A percentile compares a stretch with the other conserved stretches of the same genome.
Conservation (phyloP, 2,113 vertebrate genomes). For the Rhynchomys soricoides region DNA sequence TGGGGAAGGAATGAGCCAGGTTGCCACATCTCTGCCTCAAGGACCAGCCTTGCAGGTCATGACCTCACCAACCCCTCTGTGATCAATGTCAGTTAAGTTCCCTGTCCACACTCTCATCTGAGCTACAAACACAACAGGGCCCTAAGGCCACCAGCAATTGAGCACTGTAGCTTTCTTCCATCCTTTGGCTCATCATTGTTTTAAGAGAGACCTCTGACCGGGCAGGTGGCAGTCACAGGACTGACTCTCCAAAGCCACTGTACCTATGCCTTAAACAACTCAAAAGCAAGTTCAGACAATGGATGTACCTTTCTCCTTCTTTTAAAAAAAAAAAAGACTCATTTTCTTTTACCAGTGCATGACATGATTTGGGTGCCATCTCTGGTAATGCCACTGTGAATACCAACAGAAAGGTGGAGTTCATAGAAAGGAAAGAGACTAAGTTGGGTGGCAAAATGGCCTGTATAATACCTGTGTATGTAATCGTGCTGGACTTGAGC, state of each 20-base stretch:
- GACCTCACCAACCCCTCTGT: background rate
- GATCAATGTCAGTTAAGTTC: background rate
- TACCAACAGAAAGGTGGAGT: background rate
- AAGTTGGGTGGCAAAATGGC: accelerated
- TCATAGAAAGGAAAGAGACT: background rate
- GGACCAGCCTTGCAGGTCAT: background rate
- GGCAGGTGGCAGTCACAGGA: background rate
- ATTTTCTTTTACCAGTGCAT: background rate
- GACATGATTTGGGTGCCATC: background rate
- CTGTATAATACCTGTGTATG: too few relatives aligned
- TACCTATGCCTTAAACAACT: background rate
- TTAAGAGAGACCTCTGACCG: background rate
- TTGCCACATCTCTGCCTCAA: too few relatives aligned
- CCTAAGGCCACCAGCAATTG: background rate
- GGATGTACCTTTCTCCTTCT: background rate
- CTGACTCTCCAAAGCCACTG: background rate
- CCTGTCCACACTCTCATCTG: accelerated
- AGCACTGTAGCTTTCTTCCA: background rate
- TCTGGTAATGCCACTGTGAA: background rate
- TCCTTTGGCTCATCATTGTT: background rate
- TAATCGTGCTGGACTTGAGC: background rate
- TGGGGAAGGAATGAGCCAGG: background rate
- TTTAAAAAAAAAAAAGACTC: background rate
- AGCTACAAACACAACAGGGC: background rate
- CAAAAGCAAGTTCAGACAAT: background rate